Evolutionary conservation across 2,888 invertebrate species (phyloP), one percentile per base, ranked within the genome.

Genomic region (Vanessa cardui): DNA sequence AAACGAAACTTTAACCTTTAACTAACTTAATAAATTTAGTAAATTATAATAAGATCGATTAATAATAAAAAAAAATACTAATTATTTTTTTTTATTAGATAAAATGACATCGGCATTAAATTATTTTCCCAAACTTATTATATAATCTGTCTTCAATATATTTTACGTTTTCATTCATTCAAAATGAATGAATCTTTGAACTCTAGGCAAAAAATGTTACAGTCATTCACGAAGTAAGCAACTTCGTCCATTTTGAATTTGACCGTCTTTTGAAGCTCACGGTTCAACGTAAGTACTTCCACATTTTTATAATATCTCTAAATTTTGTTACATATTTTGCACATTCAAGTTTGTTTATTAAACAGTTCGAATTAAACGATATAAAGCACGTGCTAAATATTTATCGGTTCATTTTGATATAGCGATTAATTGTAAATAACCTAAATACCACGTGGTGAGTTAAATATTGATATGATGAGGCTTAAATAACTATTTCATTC

Each of bases 231-330:
- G 12, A 63, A 47, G 15, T 6, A 44, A n/a, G 15, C 59, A 16
- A 20, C 9, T 31, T 82, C 89, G 82, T 84, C 90, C 91, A 92
- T 92, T 92, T 92, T 90, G 86, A 84, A 83, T 82, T 88, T 84
- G 87, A 88, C 86, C 88, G 85, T 89, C 84, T 84, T 69, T 74
- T 80, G 77, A 76, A 82, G 81, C 84, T 83, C 85, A 90, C 88
- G 81, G 85, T 86, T 89, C 90, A 86, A 90, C 91, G 92, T 92
- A 87, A 92, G 92, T 90, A 21, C 12, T 45, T 9, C 0, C 2
- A 46, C 5, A 12, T 12, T 9, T 50, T 50, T 6, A 6, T 15
- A 50, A 1, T n/a, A n/a, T 12, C 12, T 0, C 26, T 18, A 49
- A 49, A 18, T 39, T 2, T 3, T 0, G 12, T 2, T 39, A 39